These are phyloP conservation scores for Microchrysa polita DNA, from an alignment of 2,888 invertebrate species.

Conservation along the genomic window DNA sequence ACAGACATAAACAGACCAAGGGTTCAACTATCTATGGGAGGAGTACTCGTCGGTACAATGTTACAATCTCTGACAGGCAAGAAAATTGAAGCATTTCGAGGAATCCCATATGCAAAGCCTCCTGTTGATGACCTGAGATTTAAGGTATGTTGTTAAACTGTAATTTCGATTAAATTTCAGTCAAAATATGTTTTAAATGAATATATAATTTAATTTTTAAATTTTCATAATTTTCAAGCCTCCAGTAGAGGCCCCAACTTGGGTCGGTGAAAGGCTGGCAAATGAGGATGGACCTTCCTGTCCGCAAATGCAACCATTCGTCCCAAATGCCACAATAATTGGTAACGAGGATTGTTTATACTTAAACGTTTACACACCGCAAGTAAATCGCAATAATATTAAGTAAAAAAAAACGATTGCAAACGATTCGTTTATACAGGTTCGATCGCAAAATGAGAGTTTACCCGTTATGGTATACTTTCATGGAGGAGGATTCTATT, in stretches of 20 bases:
- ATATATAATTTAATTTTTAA: not conserved
- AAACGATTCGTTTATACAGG: not conserved
- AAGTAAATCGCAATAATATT: constrained; percentile 1
- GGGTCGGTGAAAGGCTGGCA: constrained; percentile 71
- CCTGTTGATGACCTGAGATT: constrained; percentile 17
- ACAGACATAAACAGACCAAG: not conserved
- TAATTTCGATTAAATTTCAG: no score
- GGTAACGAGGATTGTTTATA: constrained; percentile 78
- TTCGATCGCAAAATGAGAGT: constrained; percentile 47
- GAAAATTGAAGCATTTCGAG: constrained; percentile 8
- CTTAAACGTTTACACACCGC: constrained; percentile 66
- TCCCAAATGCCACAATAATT: constrained; percentile 70
- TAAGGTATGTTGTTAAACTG: not conserved
- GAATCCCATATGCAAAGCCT: constrained; percentile 29
- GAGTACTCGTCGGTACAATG: not conserved
- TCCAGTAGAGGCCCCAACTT: constrained; percentile 69
- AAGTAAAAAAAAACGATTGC: not conserved
- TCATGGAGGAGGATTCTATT: constrained; percentile 71
- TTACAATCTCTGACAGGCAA: not conserved
- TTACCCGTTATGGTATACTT: constrained; percentile 74
- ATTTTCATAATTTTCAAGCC: constrained; percentile 63
- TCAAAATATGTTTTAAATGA: not conserved
- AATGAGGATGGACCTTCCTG: constrained; percentile 72
- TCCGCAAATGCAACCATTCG: constrained; percentile 75
- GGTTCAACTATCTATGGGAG: not conserved